Evolutionary conservation across 2,797 vertebrate species (phyloP).

Genomic region (Poecilia wingei): DNA sequence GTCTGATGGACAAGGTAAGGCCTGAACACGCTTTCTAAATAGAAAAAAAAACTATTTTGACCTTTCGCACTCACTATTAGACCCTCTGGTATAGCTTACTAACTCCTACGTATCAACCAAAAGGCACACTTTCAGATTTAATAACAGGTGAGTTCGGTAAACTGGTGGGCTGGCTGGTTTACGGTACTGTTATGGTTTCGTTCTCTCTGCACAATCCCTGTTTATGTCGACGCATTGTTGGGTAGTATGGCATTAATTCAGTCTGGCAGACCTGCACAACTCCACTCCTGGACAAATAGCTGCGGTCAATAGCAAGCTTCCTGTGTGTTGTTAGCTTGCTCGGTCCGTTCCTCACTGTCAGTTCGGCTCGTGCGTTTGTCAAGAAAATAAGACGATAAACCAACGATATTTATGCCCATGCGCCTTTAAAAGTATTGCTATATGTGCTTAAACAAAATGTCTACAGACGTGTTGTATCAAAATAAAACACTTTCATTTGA

Average conservation of each 20-base stretch:
- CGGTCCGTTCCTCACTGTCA: neutral
- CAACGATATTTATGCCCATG: neutral
- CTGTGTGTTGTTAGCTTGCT: neutral
- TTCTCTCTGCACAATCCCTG: slow-evolving; percentile 7
- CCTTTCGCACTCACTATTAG: neutral
- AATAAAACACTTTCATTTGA: neutral
- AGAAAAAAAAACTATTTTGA: slow-evolving; percentile 18
- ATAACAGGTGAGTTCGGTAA: neutral
- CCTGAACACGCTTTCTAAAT: slow-evolving; percentile 43
- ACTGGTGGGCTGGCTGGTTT: slow-evolving; percentile 13
- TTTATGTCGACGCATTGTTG: neutral
- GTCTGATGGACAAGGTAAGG: slow-evolving; percentile 94
- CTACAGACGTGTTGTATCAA: neutral
- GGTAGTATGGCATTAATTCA: neutral
- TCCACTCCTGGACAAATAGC: neutral
- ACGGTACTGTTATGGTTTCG: slow-evolving; percentile 44
- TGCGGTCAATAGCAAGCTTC: neutral
- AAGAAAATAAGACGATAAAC: neutral
- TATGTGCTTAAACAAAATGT: neutral
- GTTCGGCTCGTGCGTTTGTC: neutral
- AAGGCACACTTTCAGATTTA: neutral
- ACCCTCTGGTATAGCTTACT: fast-evolving
- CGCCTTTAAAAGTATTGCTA: neutral
- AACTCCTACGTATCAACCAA: fast-evolving
- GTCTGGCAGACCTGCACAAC: neutral